A percentile compares a stretch with the other conserved stretches of the same genome.
These are phyloP conservation scores for Tapera naevia DNA, from an alignment of 2,797 vertebrate genomes.

Conservation along the genomic window DNA sequence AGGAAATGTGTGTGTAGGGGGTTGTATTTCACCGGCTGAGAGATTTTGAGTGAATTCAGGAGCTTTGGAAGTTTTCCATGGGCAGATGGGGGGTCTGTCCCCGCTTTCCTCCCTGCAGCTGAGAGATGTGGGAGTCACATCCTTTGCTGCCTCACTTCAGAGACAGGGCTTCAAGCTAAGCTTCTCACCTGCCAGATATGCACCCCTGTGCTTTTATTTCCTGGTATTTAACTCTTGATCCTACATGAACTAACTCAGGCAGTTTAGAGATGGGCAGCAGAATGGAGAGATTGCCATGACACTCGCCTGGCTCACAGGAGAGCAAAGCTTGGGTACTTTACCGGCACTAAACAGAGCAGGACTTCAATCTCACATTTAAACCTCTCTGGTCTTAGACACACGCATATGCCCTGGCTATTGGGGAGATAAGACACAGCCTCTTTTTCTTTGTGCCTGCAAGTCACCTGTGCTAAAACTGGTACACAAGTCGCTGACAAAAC, in stretches of 20 bases:
- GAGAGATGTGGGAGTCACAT: neutral
- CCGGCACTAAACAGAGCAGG: neutral
- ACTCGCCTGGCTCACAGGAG: neutral
- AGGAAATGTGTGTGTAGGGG: neutral
- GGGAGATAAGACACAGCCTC: neutral
- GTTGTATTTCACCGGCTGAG: neutral
- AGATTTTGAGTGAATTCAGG: neutral
- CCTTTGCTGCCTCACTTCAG: neutral
- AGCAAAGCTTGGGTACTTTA: neutral
- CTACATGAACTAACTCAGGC: rapidly evolving
- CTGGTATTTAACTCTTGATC: neutral
- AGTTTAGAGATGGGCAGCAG: neutral
- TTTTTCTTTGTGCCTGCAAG: neutral
- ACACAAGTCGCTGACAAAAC: neutral
- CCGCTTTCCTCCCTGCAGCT: rapidly evolving
- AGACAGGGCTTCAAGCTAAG: neutral
- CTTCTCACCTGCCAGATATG: neutral
- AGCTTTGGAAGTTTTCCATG: neutral
- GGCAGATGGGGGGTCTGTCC: neutral
- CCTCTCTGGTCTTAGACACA: neutral
- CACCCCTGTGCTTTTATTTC: neutral
- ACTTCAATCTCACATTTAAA: neutral
- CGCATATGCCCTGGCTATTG: rapidly evolving
- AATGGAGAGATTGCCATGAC: neutral
- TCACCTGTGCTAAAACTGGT: neutral